Conservation (phyloP, 2,113 vertebrate species). For the Hypocryptadius cinnamomeus region DNA sequence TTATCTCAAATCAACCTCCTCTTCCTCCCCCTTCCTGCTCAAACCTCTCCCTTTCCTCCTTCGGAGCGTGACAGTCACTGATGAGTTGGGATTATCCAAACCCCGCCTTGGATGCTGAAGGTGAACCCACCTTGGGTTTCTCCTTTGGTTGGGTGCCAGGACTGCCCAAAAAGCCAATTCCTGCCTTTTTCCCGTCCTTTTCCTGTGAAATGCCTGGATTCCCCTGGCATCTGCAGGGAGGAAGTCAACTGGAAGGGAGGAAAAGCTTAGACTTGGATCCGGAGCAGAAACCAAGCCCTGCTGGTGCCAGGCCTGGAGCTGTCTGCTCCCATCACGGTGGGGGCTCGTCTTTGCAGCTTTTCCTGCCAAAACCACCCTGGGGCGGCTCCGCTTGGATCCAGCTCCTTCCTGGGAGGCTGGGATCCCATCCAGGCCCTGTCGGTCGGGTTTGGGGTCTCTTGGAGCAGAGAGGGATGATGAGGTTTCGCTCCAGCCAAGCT, state of each 20-base stretch:
- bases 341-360: background rate
- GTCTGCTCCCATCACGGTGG: rapidly evolving
- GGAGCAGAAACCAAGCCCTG: background rate
- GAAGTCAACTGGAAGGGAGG: background rate
- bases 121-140: background rate
- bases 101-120: background rate
- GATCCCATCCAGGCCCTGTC: background rate
- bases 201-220: rapidly evolving
- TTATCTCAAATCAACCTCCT: background rate
- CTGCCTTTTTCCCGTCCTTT: background rate
- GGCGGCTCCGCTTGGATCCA: background rate
- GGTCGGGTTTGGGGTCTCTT: background rate
- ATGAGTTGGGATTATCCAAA: background rate
- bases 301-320: background rate
- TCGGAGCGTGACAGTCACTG: background rate
- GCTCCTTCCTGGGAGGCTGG: background rate
- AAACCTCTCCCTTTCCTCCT: background rate
- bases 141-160: background rate
- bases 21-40: background rate
- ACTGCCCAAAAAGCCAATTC: background rate
- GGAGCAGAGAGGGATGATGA: background rate
- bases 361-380: background rate
- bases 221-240: rapidly evolving
- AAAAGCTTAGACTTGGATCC: background rate
- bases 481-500: background rate